phyloP scores from a whole-genome alignment of 1,140 invertebrate genomes.

The Cyclargus thomasi region DNA sequence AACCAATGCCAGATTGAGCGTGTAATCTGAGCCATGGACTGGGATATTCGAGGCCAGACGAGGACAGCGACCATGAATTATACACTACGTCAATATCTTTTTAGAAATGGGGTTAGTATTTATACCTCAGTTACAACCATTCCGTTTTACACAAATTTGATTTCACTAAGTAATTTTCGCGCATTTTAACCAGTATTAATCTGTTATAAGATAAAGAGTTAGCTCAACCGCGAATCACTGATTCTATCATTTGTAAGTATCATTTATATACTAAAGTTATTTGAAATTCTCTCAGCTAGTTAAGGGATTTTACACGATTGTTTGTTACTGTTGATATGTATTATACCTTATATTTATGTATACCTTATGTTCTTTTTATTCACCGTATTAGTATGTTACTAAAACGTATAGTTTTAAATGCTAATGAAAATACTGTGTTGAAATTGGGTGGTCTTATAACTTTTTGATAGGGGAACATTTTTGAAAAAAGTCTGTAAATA shows the following conservation, averaged over 20 bases:
- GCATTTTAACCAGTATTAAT: conserved; percentile 44
- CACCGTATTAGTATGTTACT: too few relatives aligned
- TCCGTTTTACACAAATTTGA: conserved; percentile 50
- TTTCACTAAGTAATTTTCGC: conserved; percentile 26
- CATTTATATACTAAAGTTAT: conserved; percentile 32
- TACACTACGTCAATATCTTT: too few relatives aligned
- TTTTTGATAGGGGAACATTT: too few relatives aligned
- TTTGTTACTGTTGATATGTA: background rate
- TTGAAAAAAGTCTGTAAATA: background rate
- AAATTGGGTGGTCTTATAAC: too few relatives aligned
- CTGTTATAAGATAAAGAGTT: conserved; percentile 17
- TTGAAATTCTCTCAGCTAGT: conserved; percentile 25
- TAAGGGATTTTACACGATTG: conserved; percentile 19
- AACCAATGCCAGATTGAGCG: too few relatives aligned
- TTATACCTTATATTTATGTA: too few relatives aligned
- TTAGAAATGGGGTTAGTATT: conserved; percentile 20
- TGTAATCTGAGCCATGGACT: too few relatives aligned
- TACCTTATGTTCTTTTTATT: too few relatives aligned
- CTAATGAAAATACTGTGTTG: too few relatives aligned
- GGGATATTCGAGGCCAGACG: too few relatives aligned
- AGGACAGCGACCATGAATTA: too few relatives aligned
- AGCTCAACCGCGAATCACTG: background rate
- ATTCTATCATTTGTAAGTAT: conserved; percentile 13
- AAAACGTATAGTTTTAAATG: too few relatives aligned
- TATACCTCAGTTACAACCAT: conserved; percentile 36